Percentiles rank a stretch among this genome's conserved stretches.
Conservation (phyloP, 2,113 vertebrate species). For the Lagopus muta region DNA sequence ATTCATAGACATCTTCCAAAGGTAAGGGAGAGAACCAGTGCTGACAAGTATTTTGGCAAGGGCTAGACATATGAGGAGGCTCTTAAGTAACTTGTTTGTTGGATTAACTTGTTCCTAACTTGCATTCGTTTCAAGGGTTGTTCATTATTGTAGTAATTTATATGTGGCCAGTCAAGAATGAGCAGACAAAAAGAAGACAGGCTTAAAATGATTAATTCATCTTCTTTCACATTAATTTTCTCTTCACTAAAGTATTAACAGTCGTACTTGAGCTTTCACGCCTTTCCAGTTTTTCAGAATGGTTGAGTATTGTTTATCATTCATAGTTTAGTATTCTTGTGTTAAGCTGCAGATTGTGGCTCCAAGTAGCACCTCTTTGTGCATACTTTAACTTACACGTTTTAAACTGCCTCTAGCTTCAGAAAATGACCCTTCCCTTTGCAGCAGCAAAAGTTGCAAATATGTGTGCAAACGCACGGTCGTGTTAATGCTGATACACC, state of each 20-base stretch:
- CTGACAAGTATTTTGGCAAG: neutral
- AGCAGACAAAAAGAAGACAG: neutral
- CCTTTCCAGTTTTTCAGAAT: neutral
- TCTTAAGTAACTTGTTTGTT: neutral
- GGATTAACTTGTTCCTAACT: neutral
- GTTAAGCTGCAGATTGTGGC: neutral
- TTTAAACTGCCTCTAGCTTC: neutral
- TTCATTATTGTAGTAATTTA: neutral
- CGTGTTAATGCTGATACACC: neutral
- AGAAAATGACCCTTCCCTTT: neutral
- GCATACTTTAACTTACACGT: neutral
- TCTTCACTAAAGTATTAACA: neutral
- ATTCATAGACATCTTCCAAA: neutral
- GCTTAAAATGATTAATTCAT: constrained; percentile 9
- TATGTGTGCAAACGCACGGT: neutral
- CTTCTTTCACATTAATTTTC: constrained; percentile 11
- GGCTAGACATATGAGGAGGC: neutral
- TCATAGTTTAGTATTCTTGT: neutral
- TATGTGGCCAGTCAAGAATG: neutral
- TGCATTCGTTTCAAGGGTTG: neutral
- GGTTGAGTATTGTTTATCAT: neutral
- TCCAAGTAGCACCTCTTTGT: neutral
- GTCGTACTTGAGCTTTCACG: rapidly evolving
- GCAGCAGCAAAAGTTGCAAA: neutral
- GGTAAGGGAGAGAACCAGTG: neutral